A percentile compares a stretch with the other conserved stretches of the same genome.
Evolutionary conservation across 2,888 invertebrate species (phyloP).

Genomic region (Chironomus riparius): DNA sequence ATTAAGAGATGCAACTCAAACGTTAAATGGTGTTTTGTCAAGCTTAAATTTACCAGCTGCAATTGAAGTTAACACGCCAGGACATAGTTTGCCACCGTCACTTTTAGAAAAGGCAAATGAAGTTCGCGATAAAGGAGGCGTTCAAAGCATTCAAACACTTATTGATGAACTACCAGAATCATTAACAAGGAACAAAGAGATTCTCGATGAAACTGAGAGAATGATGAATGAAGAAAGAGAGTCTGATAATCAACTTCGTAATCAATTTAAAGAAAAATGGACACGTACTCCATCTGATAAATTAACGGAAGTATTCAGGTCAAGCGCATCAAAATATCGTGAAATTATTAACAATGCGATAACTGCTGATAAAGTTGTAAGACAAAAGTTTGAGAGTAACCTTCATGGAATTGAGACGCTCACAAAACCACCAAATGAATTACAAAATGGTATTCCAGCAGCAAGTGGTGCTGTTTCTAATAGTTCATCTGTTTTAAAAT

Average conservation of each 20-base stretch:
- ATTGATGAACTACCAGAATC: conserved; percentile 84
- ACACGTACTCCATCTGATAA: conserved; percentile 76
- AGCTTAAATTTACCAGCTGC: conserved; percentile 96
- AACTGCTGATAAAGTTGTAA: conserved; percentile 70
- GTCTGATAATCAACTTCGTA: conserved; percentile 77
- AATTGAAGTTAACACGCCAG: conserved; percentile 68
- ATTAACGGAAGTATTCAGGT: conserved; percentile 80
- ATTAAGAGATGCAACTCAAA: conserved; percentile 82
- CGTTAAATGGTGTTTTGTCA: conserved; percentile 82
- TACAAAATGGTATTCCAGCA: conserved; percentile 62
- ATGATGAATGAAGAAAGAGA: conserved; percentile 85
- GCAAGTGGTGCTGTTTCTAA: conserved; percentile 46
- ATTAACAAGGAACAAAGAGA: conserved; percentile 85
- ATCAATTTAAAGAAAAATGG: conserved; percentile 92
- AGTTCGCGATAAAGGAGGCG: conserved; percentile 69
- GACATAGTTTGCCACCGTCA: conserved; percentile 74
- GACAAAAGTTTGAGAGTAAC: conserved; percentile 64
- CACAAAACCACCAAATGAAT: conserved; percentile 60
- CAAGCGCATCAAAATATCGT: conserved; percentile 86
- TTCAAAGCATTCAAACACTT: conserved; percentile 57
- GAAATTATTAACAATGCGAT: conserved; percentile 88
- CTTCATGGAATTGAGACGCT: conserved; percentile 46
- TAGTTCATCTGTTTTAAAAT: conserved; percentile 53
- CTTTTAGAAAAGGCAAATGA: conserved; percentile 74
- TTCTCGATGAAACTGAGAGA: conserved; percentile 81